These are phyloP conservation scores for Pao palembangensis DNA, from an alignment of 2,113 vertebrate species.

Conservation along the genomic window DNA sequence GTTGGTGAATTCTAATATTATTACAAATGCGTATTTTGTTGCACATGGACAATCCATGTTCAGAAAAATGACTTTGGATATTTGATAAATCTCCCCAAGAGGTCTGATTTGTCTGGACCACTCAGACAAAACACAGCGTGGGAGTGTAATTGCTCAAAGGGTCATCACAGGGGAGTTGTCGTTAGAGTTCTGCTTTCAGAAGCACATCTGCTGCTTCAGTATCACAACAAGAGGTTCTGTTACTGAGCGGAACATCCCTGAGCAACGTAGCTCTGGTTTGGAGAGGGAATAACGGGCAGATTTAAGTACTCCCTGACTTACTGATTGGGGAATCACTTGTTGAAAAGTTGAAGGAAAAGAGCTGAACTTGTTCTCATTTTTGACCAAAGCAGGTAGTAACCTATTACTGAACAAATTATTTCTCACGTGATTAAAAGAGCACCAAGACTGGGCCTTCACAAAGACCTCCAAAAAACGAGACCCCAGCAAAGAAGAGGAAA, in stretches of 20 bases:
- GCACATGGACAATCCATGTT: neutral
- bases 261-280: conserved; percentile 11
- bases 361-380: conserved; percentile 12
- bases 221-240: conserved; percentile 30
- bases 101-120: neutral
- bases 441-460: no score
- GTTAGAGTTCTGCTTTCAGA: conserved; percentile 22
- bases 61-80: neutral
- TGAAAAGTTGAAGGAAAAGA: conserved; percentile 4
- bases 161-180: conserved; percentile 22
- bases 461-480: no score
- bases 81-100: neutral
- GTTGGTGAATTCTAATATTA: neutral
- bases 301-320: conserved; percentile 10
- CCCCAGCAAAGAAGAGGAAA: no score
- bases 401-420: neutral
- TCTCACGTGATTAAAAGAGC: conserved; percentile 9
- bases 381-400: conserved; percentile 10
- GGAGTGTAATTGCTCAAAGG: conserved; percentile 9
- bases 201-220: conserved; percentile 20
- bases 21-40: neutral
- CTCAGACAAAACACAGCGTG: neutral
- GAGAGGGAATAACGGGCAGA: neutral
- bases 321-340: conserved; percentile 25
- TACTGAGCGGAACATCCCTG: conserved; percentile 27